Evolutionary conservation across 2,113 vertebrate genomes (phyloP), one percentile per base, ranked within the genome.

Genomic region (Percopsis transmontana): DNA sequence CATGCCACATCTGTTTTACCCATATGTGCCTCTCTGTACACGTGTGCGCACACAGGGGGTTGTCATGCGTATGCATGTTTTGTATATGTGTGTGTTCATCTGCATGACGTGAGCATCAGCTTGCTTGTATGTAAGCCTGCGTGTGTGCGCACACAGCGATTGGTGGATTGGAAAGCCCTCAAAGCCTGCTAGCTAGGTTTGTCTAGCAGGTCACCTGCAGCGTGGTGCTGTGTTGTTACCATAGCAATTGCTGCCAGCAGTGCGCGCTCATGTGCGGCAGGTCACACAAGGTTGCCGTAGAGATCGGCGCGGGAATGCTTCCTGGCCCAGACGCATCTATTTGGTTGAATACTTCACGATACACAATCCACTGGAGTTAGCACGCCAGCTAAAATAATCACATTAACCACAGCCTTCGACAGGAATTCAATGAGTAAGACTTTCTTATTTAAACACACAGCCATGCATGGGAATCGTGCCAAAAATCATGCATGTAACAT

Each of bases 91-190:
- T 54, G 56, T 54, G 20, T 50, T 19, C 55, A 39, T 55, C 12
- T 55, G 21, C 27, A 21, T 24, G 44, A n/a, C 3, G 42, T 12
- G 11, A 14, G 7, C 15, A 16, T 44, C 12, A 14, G 11, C 15
- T 12, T 44, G 42, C 15, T 9, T 44, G 50, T 24, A 20, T 24
- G 21, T 54, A 20, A 5, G 5, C 20, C 18, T 72, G 13, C 8
- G 14, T 64, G 24, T 50, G 63, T 58, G 50, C 52, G 21, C 53
- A 19, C 63, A 58, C 59, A 66, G 58, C 73, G 54, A 79, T 81
- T 82, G 71, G 75, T 62, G 70, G 59, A 81, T 76, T 45, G 63
- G 76, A 64, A 80, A 79, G 62, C 48, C 47, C 61, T 80, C 24
- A 62, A 61, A 55, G 70, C 67, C 75, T 68, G 80, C 72, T 58